Percentiles rank a stretch among this genome's conserved stretches.
phyloP scores from a whole-genome alignment of 1,140 invertebrate genomes.

The Teleopsis dalmanni region DNA sequence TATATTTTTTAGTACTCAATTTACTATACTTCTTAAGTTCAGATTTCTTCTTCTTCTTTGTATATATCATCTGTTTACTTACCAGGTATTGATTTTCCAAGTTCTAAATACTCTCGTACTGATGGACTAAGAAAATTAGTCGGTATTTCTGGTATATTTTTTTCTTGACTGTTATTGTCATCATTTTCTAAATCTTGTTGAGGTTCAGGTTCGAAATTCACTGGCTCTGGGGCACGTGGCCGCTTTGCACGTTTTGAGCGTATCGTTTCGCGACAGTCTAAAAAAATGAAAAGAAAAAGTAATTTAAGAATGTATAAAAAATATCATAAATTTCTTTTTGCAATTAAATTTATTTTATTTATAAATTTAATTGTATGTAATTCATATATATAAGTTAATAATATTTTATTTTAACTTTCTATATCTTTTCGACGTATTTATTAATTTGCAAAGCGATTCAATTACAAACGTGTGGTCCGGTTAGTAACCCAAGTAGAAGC shows the following conservation, averaged over 20 bases:
- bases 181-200: conserved; percentile 62
- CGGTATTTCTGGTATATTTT: conserved; percentile 54
- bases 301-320: too few relatives aligned
- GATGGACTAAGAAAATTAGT: conserved; percentile 74
- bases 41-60: not conserved
- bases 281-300: conserved; percentile 10
- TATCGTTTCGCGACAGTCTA: conserved; percentile 50
- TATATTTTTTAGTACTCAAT: too few relatives aligned
- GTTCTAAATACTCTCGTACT: conserved; percentile 72
- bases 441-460: too few relatives aligned
- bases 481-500: too few relatives aligned
- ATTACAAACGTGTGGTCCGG: too few relatives aligned
- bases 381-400: too few relatives aligned
- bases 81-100: conserved; percentile 83
- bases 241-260: conserved; percentile 49
- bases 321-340: too few relatives aligned
- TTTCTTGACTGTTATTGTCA: conserved; percentile 49
- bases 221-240: conserved; percentile 55
- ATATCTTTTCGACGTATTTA: too few relatives aligned
- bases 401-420: too few relatives aligned
- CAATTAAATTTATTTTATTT: too few relatives aligned
- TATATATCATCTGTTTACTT: conserved; percentile 32
- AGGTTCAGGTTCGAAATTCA: conserved; percentile 54
- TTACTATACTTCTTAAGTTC: not conserved
- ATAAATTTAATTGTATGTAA: too few relatives aligned